These are phyloP conservation scores for Diaprepes abbreviatus DNA, from an alignment of 2,888 invertebrate species.

Conservation along the genomic window DNA sequence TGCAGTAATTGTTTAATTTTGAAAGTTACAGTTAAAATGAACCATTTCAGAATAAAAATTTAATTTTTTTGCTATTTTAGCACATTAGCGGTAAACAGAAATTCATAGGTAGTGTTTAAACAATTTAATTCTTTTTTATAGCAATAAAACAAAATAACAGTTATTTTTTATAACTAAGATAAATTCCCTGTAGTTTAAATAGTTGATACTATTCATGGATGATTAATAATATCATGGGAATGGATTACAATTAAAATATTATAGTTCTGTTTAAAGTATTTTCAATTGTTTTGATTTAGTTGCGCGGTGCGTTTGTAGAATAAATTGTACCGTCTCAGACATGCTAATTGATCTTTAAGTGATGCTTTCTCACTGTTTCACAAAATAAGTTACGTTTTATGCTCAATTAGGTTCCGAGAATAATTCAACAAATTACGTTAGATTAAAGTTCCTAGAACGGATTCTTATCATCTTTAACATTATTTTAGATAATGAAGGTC, in stretches of 20 bases:
- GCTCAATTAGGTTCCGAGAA: constrained; percentile 10
- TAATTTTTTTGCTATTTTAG: no score
- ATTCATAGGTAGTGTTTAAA: background rate
- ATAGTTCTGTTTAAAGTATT: constrained; percentile 9
- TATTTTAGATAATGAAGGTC: constrained; percentile 13
- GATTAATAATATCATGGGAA: constrained; percentile 39
- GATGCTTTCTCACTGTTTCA: constrained; percentile 21
- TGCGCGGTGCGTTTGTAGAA: constrained; percentile 2
- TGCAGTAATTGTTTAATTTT: no score
- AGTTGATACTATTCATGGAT: constrained; percentile 8
- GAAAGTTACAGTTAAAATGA: no score
- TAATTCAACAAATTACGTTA: constrained; percentile 11
- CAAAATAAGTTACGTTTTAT: constrained; percentile 10
- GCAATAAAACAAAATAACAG: background rate
- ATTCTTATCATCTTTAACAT: constrained; percentile 11
- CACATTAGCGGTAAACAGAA: no score
- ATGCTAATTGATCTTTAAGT: constrained; percentile 22
- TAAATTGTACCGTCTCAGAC: background rate
- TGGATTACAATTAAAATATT: constrained; percentile 21
- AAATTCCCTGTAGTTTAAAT: constrained; percentile 9
- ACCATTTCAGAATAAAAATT: no score
- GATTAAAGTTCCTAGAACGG: constrained; percentile 25
- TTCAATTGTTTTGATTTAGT: constrained; percentile 21
- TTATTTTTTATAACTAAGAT: background rate
- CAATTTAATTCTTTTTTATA: background rate